Percentiles rank a stretch among this genome's conserved stretches.
Evolutionary conservation across 2,113 vertebrate species (phyloP).

Genomic region (Motacilla tschutschensis): DNA sequence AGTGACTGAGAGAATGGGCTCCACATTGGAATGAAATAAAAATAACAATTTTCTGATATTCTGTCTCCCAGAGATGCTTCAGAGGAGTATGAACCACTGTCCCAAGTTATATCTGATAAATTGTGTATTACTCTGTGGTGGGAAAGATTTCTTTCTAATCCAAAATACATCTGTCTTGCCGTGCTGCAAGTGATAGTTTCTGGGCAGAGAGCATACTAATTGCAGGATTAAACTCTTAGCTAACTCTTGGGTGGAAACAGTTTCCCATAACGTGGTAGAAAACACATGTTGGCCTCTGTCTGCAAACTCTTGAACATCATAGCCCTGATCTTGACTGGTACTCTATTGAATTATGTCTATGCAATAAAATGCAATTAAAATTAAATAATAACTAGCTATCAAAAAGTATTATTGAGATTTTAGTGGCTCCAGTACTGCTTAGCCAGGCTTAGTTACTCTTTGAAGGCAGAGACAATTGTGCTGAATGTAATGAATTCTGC

Average conservation of each 20-base stretch:
- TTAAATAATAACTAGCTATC: constrained; percentile 32
- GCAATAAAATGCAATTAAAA: constrained; percentile 35
- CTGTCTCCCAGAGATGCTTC: constrained; percentile 25
- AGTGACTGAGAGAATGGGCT: neutral
- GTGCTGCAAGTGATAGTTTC: constrained; percentile 46
- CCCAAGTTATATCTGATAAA: constrained; percentile 21
- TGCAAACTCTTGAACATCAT: neutral
- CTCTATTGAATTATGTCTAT: neutral
- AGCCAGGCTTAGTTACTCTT: constrained; percentile 5
- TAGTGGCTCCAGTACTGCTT: constrained; percentile 28
- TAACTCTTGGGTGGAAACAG: constrained; percentile 51
- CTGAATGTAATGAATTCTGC: neutral
- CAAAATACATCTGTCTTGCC: constrained; percentile 46
- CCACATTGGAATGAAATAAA: constrained; percentile 15
- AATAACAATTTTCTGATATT: constrained; percentile 20
- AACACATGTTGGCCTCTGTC: constrained; percentile 42
- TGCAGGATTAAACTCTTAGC: constrained; percentile 58
- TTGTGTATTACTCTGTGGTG: neutral
- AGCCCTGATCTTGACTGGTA: neutral
- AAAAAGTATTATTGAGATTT: constrained; percentile 32
- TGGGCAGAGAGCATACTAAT: constrained; percentile 56
- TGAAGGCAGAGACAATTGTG: constrained; percentile 4
- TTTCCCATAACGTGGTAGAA: constrained; percentile 53
- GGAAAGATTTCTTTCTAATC: constrained; percentile 35
- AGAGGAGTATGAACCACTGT: neutral